Base-by-base conservation (phyloP, 2,797 vertebrate species). In the Dermochelys coriacea region DNA sequence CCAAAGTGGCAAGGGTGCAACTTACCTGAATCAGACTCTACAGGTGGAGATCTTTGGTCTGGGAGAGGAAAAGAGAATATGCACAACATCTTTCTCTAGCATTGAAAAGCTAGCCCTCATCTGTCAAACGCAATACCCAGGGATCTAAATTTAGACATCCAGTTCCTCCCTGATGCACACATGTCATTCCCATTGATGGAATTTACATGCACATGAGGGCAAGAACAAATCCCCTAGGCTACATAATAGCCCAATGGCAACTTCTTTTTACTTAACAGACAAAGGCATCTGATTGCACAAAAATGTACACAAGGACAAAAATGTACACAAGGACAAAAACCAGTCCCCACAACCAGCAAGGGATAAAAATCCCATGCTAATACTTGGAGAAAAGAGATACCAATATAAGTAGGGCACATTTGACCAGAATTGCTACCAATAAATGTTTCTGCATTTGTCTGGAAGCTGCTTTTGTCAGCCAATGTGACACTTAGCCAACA, bases 161-260 rank as follows among this genome's bases (percentile, higher is more conserved):
- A 49, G 86, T 88, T 71, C 68, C 37, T 23, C n/a, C n/a, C 37
- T 71, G n/a, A 41, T 71, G 68, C 21, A 23, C 68, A 16, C 12
- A 1, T 1, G 0, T 68, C 80, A 9, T n/a, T 80, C 34, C 23
- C 18, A 25, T 0, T 50, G 37, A 47, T 1, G 3, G 49, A 59
- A 83, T 12, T 85, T 3, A 49, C 52, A 71, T 55, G 21, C 2
- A 9, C 34, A 29, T 11, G 11, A 12, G 68, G n/a, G 31, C 25
- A 9, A 41, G 80, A 78, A 74, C 51, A 90, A 55, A 90, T n/a
- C 49, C 5, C 54, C 2, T 0, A 3, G 21, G 37, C 37, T 18
- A 45, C 21, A 55, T 23, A 9, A 14, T 16, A 80, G 16, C 52
- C 64, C 78, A 87, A 5, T 2, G 12, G 4, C 34, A n/a, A n/a